These are phyloP conservation scores for Zaprionus capensis DNA, from an alignment of 1,140 invertebrate genomes.

Conservation along the genomic window DNA sequence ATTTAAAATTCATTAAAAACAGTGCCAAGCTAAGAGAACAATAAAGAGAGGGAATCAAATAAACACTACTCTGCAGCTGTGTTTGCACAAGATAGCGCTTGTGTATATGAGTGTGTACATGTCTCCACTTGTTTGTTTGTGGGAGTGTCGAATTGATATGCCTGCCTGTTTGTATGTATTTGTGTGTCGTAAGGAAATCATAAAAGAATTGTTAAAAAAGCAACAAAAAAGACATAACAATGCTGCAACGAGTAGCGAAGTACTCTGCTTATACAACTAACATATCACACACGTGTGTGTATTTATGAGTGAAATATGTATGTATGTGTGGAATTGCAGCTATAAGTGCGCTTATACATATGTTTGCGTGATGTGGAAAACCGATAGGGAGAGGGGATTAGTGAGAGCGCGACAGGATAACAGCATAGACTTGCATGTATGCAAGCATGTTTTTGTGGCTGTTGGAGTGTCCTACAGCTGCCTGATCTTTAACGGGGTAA, in stretches of 20 bases:
- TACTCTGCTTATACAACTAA: slow-evolving; percentile 3
- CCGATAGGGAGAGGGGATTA: background rate
- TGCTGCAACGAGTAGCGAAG: background rate
- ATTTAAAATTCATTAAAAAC: slow-evolving; percentile 80
- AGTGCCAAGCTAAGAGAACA: slow-evolving; percentile 28
- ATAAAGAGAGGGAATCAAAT: background rate
- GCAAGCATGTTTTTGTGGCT: too few relatives aligned
- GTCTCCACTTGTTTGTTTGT: background rate
- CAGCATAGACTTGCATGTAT: background rate
- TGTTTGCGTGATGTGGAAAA: background rate
- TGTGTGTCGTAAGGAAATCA: slow-evolving; percentile 56
- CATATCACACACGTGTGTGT: background rate
- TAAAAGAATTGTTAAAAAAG: slow-evolving; percentile 60
- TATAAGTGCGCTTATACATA: background rate
- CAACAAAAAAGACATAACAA: slow-evolving; percentile 25
- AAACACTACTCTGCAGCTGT: background rate
- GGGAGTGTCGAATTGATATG: slow-evolving; percentile 45
- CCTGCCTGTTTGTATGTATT: slow-evolving; percentile 35
- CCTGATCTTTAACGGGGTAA: background rate
- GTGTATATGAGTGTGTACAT: slow-evolving; percentile 4
- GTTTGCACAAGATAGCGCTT: background rate
- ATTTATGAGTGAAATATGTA: background rate
- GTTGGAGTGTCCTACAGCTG: background rate
- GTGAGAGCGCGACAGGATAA: background rate
- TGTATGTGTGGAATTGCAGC: background rate